Conservation (phyloP, 2,797 vertebrate genomes). For the Lerista edwardsae region DNA sequence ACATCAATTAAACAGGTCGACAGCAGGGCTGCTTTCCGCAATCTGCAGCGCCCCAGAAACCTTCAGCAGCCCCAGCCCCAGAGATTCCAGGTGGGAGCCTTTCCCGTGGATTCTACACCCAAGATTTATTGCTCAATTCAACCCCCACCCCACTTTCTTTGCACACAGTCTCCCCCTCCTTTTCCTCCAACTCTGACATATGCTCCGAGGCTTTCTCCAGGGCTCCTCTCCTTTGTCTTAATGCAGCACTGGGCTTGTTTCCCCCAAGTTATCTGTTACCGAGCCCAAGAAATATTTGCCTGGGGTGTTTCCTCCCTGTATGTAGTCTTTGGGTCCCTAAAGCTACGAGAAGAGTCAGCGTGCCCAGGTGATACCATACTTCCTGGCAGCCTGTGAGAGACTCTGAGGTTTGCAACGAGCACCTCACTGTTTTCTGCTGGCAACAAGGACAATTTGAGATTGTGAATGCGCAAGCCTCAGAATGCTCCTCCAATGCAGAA, state of each 20-base stretch:
- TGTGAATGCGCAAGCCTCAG: too few relatives aligned
- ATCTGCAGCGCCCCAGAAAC: slow-evolving; percentile 72
- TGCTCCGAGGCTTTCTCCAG: slow-evolving; percentile 5
- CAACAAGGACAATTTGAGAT: too few relatives aligned
- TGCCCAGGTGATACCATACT: not conserved
- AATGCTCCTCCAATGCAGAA: too few relatives aligned
- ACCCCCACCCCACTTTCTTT: not conserved
- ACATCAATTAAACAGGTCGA: slow-evolving; percentile 83
- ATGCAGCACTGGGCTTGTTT: slow-evolving; percentile 25
- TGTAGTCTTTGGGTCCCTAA: not conserved
- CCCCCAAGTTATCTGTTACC: not conserved
- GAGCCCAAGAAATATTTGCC: not conserved
- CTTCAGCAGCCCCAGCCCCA: slow-evolving; percentile 70
- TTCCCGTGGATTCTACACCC: slow-evolving; percentile 73
- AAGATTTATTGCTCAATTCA: slow-evolving; percentile 72
- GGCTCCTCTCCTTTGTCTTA: not conserved
- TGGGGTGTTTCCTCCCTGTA: slow-evolving; percentile 9
- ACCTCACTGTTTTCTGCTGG: too few relatives aligned
- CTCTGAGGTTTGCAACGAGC: not conserved
- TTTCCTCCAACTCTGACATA: slow-evolving; percentile 67
- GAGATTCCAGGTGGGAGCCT: slow-evolving; percentile 79
- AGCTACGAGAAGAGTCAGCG: not conserved
- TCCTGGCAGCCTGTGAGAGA: not conserved
- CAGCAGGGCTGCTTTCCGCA: slow-evolving; percentile 69
- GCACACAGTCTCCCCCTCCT: not conserved